Base-by-base conservation (phyloP, 1,140 invertebrate genomes). In the Uloborus diversus region DNA sequence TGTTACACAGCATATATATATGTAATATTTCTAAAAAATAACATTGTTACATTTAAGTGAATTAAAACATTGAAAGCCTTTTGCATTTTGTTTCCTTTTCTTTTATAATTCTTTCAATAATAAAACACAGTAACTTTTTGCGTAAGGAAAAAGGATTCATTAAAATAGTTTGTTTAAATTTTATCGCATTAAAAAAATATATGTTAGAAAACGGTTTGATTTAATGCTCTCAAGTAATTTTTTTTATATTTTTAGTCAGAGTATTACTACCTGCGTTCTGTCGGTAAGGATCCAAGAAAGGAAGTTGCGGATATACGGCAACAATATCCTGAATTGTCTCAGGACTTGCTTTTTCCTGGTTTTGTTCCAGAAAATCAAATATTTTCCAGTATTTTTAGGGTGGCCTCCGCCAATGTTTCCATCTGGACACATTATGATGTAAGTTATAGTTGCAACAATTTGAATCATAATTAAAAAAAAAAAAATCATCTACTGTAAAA, bases 371-470 rank as follows among this genome's bases (percentile, higher is more conserved):
- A 79, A 23, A 83, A 86, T 13, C 80, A 86, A 27, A 88, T 90
- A 76, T 91, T 90, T 84, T 91, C 90, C 0, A 89, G 88, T 82
- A 89, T 91, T 5, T 89, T 91, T 76, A 84, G 90, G 28, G 88
- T 91, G 68, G 86, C 87, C 30, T 90, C 90, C 1, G 82, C 85
- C 59, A 84, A 85, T 27, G 82, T 90, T 23, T 88, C 89, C 79
- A 81, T 91, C 23, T 91, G 90, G 90, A 91, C 90, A 33, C 90
- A 91, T 85, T 91, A 91, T 86, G 90, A 91, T 87, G 88, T 88
- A 83, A 84, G 81, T 82, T 32, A 69, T 17, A 47, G 42, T 64
- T 42, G 37, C 37, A 42, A n/a, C n/a, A n/a, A n/a, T n/a, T n/a
- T n/a, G n/a, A n/a, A n/a, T n/a, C n/a, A n/a, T n/a, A n/a, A n/a